A percentile compares a stretch with the other conserved stretches of the same genome.
These are phyloP conservation scores for Sycobia sp. DNA, from an alignment of 1,140 invertebrate genomes.

Conservation along the genomic window DNA sequence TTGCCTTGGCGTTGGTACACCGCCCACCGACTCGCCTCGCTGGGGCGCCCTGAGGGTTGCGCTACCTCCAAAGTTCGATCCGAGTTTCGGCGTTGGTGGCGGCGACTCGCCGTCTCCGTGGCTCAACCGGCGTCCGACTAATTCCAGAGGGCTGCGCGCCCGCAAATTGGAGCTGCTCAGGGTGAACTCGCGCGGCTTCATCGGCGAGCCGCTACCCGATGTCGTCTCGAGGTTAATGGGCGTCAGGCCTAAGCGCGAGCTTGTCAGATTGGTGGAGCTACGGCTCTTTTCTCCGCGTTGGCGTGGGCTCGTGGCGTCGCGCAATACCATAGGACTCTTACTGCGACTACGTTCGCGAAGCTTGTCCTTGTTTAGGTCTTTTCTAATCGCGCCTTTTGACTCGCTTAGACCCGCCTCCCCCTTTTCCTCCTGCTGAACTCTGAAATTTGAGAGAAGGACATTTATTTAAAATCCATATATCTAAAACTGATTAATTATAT, in stretches of 20 bases:
- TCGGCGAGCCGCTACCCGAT: slow-evolving; percentile 42
- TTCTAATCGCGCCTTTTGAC: slow-evolving; percentile 22
- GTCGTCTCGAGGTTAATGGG: slow-evolving; percentile 50
- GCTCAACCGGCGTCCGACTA: slow-evolving; percentile 55
- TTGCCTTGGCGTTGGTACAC: slow-evolving; percentile 49
- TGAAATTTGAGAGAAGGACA: too few species aligned
- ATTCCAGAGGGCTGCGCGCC: slow-evolving; percentile 56
- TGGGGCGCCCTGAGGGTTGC: slow-evolving; percentile 45
- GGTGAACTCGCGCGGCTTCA: slow-evolving; percentile 57
- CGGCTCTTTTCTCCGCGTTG: slow-evolving; percentile 50
- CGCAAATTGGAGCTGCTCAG: slow-evolving; percentile 57
- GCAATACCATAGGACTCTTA: slow-evolving; percentile 55
- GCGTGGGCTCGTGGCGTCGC: slow-evolving; percentile 33
- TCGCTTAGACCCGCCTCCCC: slow-evolving; percentile 34
- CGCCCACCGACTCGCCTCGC: slow-evolving; percentile 50
- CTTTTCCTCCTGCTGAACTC: slow-evolving; percentile 58
- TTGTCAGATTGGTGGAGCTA: slow-evolving; percentile 55
- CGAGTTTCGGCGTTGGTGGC: slow-evolving; percentile 40
- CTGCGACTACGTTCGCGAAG: slow-evolving; percentile 38
- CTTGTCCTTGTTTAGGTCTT: not conserved
- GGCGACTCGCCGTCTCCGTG: slow-evolving; percentile 57
- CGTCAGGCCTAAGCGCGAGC: slow-evolving; percentile 52
- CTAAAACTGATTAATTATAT: too few species aligned
- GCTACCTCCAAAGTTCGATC: slow-evolving; percentile 21
- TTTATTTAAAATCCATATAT: too few species aligned